Evolutionary conservation across 2,113 vertebrate genomes (phyloP), one percentile per base, ranked within the genome.

Genomic region (Eclectus roratus): DNA sequence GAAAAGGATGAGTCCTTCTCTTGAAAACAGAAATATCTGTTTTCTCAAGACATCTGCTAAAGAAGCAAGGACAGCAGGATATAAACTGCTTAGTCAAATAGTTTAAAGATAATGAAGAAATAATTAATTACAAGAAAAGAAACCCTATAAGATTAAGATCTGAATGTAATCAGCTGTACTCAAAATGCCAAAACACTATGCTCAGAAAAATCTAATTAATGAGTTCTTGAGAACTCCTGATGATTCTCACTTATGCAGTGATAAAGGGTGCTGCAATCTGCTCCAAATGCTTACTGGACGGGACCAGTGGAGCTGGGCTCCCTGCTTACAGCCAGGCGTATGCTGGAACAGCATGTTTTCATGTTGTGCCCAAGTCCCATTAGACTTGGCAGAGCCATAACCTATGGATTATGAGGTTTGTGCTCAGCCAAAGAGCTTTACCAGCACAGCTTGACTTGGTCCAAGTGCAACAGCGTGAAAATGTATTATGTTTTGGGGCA

Each of bases 101-200:
- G 82, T 96, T 94, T 87, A 89, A 95, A 96, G 96, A 98, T 96
- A 92, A 97, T 89, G 95, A 97, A 97, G 85, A 97, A 97, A 97
- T 97, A 93, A 98, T 95, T 97, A 96, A 95, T 96, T 96, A 96
- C 89, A 93, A 94, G 82, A 5, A 71, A 87, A 93, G 94, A 95
- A 56, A 4, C 2, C 27, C 46, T 49, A 15, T 11, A 44, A 94
- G 95, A 97, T 94, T 97, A 97, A 96, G 92, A 97, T 97, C 97
- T 98, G 97, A 91, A 88, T 91, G 94, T 98, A 98, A 98, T 98
- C 98, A 98, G 89, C 84, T 92, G 70, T 74, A 91, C 81, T 89
- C 86, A 89, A 96, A 94, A 96, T 87, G 95, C 96, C 97, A 98
- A 97, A 94, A 93, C 52, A 65, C 56, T 92, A 11, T 15, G 56